These are phyloP conservation scores for Oncorhynchus gorbuscha DNA, from an alignment of 2,113 vertebrate genomes.

Conservation along the genomic window DNA sequence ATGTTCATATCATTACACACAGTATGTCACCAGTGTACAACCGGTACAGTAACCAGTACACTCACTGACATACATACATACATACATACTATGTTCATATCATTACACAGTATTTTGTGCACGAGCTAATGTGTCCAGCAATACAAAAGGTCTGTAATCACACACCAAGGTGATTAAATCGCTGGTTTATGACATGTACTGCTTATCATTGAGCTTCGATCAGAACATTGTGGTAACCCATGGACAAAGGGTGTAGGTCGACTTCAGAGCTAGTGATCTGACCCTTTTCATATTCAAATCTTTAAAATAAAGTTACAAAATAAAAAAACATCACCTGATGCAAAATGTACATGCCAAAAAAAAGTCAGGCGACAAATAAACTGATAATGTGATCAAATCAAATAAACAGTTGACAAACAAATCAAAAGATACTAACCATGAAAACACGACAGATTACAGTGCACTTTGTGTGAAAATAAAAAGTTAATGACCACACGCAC, in stretches of 20 bases:
- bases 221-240: not conserved
- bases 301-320: constrained; percentile 55
- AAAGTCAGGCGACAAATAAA: constrained; percentile 46
- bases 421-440: constrained; percentile 38
- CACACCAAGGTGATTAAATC: not conserved
- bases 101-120: not conserved
- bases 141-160: not conserved
- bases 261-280: constrained; percentile 64
- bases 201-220: not conserved
- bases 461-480: constrained; percentile 71
- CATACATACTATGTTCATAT: not conserved
- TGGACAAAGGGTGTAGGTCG: not conserved
- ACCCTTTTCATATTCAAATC: constrained; percentile 57
- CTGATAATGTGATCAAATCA: constrained; percentile 54
- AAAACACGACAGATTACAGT: constrained; percentile 69
- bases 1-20: not conserved
- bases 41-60: not conserved
- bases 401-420: constrained; percentile 42
- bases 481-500: constrained; percentile 30
- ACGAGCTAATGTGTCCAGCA: not conserved
- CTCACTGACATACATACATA: not conserved
- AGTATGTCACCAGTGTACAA: not conserved
- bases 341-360: constrained; percentile 69
- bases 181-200: not conserved
- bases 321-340: constrained; percentile 45